phyloP scores from a whole-genome alignment of 2,888 invertebrate genomes.

The Drosophila merina region DNA sequence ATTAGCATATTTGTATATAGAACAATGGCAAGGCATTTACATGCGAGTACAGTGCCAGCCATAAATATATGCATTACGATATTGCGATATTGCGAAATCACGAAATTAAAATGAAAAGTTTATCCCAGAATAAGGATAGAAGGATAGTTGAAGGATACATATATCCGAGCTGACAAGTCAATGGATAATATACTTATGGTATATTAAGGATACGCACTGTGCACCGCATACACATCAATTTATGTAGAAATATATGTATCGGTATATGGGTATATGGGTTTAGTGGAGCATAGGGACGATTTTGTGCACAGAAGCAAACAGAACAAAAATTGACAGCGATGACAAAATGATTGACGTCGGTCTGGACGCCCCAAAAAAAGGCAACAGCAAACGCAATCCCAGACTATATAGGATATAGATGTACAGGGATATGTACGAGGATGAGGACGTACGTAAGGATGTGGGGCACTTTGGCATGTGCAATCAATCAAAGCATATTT shows the following conservation, averaged over 20 bases:
- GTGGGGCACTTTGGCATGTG: slow-evolving; percentile 23
- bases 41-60: slow-evolving; percentile 6
- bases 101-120: not conserved
- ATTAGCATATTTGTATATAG: slow-evolving; percentile 64
- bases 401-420: not conserved
- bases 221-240: slow-evolving; percentile 1
- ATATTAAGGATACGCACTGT: slow-evolving; percentile 27
- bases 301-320: slow-evolving; percentile 33
- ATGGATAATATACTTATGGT: not conserved
- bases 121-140: not conserved
- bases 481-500: slow-evolving; percentile 53
- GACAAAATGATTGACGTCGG: slow-evolving; percentile 66
- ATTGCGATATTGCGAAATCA: no score
- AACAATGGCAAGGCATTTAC: slow-evolving; percentile 26
- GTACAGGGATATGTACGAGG: not conserved
- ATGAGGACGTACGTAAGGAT: not conserved
- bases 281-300: slow-evolving; percentile 6
- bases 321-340: slow-evolving; percentile 57
- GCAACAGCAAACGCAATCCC: slow-evolving; percentile 25
- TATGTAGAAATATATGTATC: slow-evolving; percentile 5
- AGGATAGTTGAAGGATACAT: not conserved
- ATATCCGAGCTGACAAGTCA: not conserved
- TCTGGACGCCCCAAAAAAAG: slow-evolving; percentile 18
- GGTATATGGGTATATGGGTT: not conserved
- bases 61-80: not conserved